Evolutionary conservation across 2,113 vertebrate species (phyloP), one percentile per base, ranked within the genome.

Genomic region (Electrona antarctica): DNA sequence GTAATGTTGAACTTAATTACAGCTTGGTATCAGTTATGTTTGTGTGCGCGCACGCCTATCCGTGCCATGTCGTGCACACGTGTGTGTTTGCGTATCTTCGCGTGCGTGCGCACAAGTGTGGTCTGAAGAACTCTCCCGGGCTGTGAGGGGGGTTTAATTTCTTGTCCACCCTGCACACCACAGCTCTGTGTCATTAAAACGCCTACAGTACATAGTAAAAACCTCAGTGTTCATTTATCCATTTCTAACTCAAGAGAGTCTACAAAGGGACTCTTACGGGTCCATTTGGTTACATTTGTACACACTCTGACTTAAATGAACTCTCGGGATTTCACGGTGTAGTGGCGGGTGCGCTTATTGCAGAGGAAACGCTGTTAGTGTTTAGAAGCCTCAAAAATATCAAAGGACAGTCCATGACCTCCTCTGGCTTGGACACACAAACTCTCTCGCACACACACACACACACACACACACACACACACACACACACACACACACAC

Each of bases 401-500:
- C 71, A 86, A 78, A 67, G 11, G 47, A 81, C 74, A 67, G 75
- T 72, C 60, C 63, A 21, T 82, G 79, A 85, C 80, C 84, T 79
- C 76, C 76, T 63, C 7, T 52, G 56, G 45, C 15, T 12, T 60
- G 13, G 29, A 10, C 52, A 33, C 41, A 7, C 15, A 8, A 13
- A 13, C 49, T 50, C 47, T 28, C 11, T n/a, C 29, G n/a, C 62
- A n/a, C 14, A 6, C 51, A 50, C 41, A 47, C 41, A 15, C 41
- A 33, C 8, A 57, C 51, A 57, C 55, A 15, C 72, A 62, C 52
- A 52, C 41, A 54, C 69, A 78, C 14, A 13, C 68, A 69, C 58
- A 59, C 55, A 59, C 67, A 51, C 48, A 60, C 45, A 9, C 62
- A n/a, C 14, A 6, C 51, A 50, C 41, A 47, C 41, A 15, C 41